Percentiles rank a stretch among this genome's conserved stretches.
Evolutionary conservation across 2,113 vertebrate species (phyloP).

Genomic region (Aegotheles bennettii): DNA sequence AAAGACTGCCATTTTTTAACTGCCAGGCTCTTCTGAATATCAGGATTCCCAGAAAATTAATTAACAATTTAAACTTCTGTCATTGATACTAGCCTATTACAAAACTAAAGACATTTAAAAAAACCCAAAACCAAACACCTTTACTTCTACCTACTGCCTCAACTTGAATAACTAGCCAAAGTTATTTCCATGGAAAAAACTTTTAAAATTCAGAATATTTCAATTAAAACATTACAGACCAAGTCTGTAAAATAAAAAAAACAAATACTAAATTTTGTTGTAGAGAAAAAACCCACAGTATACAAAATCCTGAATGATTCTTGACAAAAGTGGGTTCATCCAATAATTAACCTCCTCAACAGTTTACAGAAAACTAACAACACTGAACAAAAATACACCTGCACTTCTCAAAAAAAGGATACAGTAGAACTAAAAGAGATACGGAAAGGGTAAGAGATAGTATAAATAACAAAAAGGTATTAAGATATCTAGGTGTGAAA

Average conservation of each 20-base stretch:
- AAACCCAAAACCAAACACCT: too few relatives aligned
- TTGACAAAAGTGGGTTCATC: background rate
- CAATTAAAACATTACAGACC: background rate
- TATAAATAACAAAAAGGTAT: background rate
- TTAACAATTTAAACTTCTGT: background rate
- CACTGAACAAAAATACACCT: background rate
- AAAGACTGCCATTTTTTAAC: background rate
- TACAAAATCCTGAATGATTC: background rate
- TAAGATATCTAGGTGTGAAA: background rate
- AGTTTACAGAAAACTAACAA: background rate
- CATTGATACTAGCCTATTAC: background rate
- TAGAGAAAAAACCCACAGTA: background rate
- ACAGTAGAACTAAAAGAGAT: background rate
- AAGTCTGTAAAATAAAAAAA: background rate
- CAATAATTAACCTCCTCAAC: background rate
- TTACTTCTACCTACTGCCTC: background rate
- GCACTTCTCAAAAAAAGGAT: background rate
- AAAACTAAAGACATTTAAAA: background rate
- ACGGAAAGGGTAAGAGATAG: background rate
- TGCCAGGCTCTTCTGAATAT: background rate
- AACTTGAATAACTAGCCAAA: background rate
- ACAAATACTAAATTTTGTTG: background rate
- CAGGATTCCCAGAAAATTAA: background rate
- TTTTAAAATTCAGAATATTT: background rate
- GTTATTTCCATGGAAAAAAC: background rate